Percentiles rank a stretch among this genome's conserved stretches.
phyloP scores from a whole-genome alignment of 1,140 invertebrate species.

The Drosophila busckii region DNA sequence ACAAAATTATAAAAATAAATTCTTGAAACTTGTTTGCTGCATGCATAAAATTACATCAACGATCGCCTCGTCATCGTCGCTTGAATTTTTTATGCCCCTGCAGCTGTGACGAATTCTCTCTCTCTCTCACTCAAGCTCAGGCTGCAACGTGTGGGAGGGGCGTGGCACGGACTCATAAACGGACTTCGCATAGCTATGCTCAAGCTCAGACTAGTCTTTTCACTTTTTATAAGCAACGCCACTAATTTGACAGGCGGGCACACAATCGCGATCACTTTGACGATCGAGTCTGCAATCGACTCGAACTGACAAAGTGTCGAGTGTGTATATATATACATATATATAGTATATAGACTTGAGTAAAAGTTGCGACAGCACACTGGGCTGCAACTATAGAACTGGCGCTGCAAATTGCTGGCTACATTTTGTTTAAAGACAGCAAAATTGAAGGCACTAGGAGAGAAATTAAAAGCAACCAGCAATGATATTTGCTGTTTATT shows the following conservation, averaged over 20 bases:
- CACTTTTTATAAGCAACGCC: constrained; percentile 66
- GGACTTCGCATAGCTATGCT: constrained; percentile 18
- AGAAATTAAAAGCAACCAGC: too few relatives aligned
- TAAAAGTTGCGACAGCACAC: constrained; percentile 13
- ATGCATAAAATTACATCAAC: constrained; percentile 70
- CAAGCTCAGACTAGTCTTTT: constrained; percentile 43
- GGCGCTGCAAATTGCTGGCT: too few relatives aligned
- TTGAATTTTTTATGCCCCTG: constrained; percentile 59
- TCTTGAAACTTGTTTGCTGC: constrained; percentile 72
- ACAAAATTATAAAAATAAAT: constrained; percentile 71
- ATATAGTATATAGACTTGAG: constrained; percentile 2
- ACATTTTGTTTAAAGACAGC: too few relatives aligned
- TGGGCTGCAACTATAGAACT: too few relatives aligned
- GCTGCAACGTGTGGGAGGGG: constrained; percentile 34
- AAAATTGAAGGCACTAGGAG: too few relatives aligned
- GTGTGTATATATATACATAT: constrained; percentile 39
- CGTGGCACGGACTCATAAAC: constrained; percentile 3
- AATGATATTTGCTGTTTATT: too few relatives aligned
- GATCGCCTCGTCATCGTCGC: constrained; percentile 42
- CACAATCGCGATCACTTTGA: constrained; percentile 59
- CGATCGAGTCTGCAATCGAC: constrained; percentile 4
- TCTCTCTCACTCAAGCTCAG: too few relatives aligned
- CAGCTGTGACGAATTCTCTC: constrained; percentile 71
- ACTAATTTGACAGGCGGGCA: constrained; percentile 72
- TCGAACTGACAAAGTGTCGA: constrained; percentile 55